Percentiles rank a stretch among this genome's conserved stretches.
phyloP scores from a whole-genome alignment of 92 coral and sea anemone genomes.

The Metridium senile region DNA sequence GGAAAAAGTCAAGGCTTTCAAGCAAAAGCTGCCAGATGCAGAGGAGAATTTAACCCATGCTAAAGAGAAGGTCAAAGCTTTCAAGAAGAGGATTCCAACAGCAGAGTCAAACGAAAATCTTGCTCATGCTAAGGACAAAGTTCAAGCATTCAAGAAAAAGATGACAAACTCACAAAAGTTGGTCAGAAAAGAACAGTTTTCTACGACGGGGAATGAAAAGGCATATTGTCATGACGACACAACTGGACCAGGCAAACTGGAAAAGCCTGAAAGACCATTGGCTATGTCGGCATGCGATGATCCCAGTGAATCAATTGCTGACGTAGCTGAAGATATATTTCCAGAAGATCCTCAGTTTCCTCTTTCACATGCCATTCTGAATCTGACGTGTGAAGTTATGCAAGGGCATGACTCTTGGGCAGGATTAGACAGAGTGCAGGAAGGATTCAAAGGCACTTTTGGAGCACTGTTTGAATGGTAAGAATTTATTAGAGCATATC shows the following conservation, averaged over 20 bases:
- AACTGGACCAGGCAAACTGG: neutral
- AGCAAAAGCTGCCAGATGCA: constrained; percentile 17
- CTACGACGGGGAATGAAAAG: neutral
- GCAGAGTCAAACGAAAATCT: constrained; percentile 28
- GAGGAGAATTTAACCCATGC: constrained; percentile 31
- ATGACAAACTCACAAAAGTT: constrained; percentile 16
- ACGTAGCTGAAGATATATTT: constrained; percentile 7
- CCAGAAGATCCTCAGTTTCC: constrained; percentile 69
- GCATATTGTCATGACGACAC: too few relatives aligned
- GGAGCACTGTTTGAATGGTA: constrained; percentile 94
- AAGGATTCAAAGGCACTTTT: constrained; percentile 68
- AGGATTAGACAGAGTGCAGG: constrained; percentile 84
- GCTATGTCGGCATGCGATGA: constrained; percentile 41
- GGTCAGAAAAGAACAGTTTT: constrained; percentile 2
- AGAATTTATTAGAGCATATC: too few relatives aligned
- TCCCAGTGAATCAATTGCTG: constrained; percentile 33
- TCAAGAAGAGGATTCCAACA: constrained; percentile 22
- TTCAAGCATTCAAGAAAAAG: constrained; percentile 23
- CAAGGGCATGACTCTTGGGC: constrained; percentile 83
- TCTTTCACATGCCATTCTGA: constrained; percentile 69
- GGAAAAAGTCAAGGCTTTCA: constrained; percentile 28
- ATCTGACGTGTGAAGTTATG: constrained; percentile 80
- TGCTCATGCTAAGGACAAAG: constrained; percentile 31
- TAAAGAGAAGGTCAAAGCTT: constrained; percentile 24
- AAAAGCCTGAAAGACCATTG: constrained; percentile 36